Evolutionary conservation across 2,888 invertebrate species (phyloP).

Genomic region (Alloplasta piceator): DNA sequence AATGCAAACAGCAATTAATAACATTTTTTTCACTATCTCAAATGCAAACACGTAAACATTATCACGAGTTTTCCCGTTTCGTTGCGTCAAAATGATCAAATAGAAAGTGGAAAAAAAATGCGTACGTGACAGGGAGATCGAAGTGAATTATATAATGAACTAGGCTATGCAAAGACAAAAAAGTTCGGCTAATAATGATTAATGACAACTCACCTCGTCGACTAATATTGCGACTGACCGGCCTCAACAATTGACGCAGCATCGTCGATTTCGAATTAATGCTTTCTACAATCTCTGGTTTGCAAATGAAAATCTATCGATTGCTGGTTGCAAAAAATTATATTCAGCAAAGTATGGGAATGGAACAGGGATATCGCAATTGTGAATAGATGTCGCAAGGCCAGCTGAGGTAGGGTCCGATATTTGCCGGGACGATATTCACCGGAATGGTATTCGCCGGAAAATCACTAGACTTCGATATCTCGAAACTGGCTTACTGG

Average conservation of each 20-base stretch:
- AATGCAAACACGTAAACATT: neutral
- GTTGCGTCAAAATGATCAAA: neutral
- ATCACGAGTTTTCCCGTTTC: neutral
- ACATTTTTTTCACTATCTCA: neutral
- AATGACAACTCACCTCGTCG: conserved; percentile 51
- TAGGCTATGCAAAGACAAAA: neutral
- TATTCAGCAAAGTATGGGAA: neutral
- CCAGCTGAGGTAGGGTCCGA: too few relatives aligned
- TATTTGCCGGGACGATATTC: too few relatives aligned
- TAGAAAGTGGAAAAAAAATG: neutral
- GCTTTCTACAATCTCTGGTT: neutral
- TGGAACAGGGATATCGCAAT: neutral
- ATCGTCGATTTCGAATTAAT: conserved; percentile 39
- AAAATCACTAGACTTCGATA: too few relatives aligned
- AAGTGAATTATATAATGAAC: conserved; percentile 50
- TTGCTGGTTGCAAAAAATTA: conserved; percentile 2
- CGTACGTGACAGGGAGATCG: neutral
- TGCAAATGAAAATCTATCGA: conserved; percentile 22
- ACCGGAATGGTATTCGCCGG: too few relatives aligned
- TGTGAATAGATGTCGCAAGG: too few relatives aligned
- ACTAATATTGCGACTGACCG: conserved; percentile 41
- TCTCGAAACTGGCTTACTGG: too few relatives aligned
- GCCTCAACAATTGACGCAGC: conserved; percentile 63
- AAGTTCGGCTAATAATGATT: neutral
- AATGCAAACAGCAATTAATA: neutral